Evolutionary conservation across 2,888 invertebrate genomes (phyloP).

Genomic region (Lutraria lutraria): DNA sequence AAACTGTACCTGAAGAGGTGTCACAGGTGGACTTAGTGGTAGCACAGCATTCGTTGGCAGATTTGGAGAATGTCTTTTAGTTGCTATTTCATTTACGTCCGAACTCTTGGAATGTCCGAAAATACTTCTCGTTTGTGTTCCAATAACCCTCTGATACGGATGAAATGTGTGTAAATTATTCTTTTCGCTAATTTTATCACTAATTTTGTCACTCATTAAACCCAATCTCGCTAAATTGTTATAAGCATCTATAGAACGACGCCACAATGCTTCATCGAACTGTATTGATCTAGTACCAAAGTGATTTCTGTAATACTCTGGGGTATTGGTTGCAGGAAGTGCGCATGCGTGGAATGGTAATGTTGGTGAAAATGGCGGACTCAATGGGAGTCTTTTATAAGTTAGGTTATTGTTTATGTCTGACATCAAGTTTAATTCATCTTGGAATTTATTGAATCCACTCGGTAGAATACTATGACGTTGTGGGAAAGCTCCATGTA

Average conservation of each 20-base stretch:
- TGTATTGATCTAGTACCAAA: conserved; percentile 8
- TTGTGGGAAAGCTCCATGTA: conserved; percentile 29
- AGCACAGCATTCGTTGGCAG: neutral
- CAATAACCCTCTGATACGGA: conserved; percentile 4
- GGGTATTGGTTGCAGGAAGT: neutral
- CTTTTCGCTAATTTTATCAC: neutral
- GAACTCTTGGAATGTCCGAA: conserved; percentile 19
- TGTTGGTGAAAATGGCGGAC: conserved; percentile 39
- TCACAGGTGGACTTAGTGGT: neutral
- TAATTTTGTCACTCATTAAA: neutral
- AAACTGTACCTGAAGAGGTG: neutral
- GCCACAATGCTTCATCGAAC: conserved; percentile 13
- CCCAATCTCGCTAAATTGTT: neutral
- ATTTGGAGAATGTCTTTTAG: conserved; percentile 13
- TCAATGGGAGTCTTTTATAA: neutral
- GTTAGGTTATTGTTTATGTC: conserved; percentile 29
- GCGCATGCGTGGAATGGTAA: conserved; percentile 19
- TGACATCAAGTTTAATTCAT: neutral
- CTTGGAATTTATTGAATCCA: conserved; percentile 22
- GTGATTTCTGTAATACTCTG: neutral
- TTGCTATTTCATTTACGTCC: neutral
- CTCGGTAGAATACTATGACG: conserved; percentile 28
- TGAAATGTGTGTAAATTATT: neutral
- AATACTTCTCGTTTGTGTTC: neutral
- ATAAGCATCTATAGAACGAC: neutral